A percentile compares a stretch with the other conserved stretches of the same genome.
phyloP scores from a whole-genome alignment of 2,113 vertebrate species.

The Suricata suricatta region DNA sequence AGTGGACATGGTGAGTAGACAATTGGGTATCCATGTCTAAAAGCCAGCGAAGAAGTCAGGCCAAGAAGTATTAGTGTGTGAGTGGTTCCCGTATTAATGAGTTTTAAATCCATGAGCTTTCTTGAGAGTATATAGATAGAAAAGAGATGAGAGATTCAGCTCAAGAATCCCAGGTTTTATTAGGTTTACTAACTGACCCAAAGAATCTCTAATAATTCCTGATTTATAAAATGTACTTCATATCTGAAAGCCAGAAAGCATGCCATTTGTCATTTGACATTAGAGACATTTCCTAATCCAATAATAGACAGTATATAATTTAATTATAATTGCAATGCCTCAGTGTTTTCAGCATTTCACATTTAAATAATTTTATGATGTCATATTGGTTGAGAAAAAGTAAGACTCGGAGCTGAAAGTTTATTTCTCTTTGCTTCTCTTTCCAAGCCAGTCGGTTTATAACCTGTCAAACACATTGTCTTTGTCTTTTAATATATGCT shows the following conservation, averaged over 20 bases:
- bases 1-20: background rate
- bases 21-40: background rate
- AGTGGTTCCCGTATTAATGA: background rate
- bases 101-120: background rate
- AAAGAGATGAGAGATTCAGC: background rate
- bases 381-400: background rate
- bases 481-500: background rate
- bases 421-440: background rate
- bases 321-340: background rate
- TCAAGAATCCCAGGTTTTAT: background rate
- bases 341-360: background rate
- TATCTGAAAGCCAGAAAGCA: background rate
- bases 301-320: background rate
- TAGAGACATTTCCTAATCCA: background rate
- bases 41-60: background rate
- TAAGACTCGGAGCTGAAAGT: background rate
- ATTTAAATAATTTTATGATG: constrained; percentile 12
- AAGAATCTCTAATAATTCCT: background rate
- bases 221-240: background rate
- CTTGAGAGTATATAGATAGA: background rate
- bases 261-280: background rate
- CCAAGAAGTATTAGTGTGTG: background rate
- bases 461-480: background rate
- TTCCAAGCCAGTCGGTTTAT: background rate
- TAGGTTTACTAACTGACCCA: background rate